Evolutionary conservation across 2,888 invertebrate species (phyloP).

Genomic region (Rugalucina vietnamica): DNA sequence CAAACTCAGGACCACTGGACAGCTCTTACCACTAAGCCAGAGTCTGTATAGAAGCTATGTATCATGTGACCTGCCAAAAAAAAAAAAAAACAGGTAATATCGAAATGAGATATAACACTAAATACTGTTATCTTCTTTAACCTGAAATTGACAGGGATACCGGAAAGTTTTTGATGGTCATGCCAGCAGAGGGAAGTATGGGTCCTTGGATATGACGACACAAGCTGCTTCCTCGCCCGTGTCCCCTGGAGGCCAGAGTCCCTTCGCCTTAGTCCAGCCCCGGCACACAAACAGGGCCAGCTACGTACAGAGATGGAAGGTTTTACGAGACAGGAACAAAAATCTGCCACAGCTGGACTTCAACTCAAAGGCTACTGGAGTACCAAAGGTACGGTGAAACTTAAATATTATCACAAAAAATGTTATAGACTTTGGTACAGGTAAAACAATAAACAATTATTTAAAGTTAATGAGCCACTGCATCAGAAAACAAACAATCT

Average conservation of each 20-base stretch:
- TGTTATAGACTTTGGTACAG: too few relatives aligned
- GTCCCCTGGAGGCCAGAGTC: conserved; percentile 27
- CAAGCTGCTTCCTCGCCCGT: conserved; percentile 42
- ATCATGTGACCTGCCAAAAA: too few relatives aligned
- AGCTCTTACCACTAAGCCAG: too few relatives aligned
- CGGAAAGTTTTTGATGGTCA: conserved; percentile 24
- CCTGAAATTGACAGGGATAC: conserved; percentile 26
- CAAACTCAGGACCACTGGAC: too few relatives aligned
- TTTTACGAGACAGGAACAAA: conserved; percentile 64
- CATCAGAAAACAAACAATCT: too few relatives aligned
- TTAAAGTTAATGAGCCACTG: too few relatives aligned
- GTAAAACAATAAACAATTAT: too few relatives aligned
- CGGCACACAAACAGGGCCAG: conserved; percentile 54
- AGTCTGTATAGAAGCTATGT: too few relatives aligned
- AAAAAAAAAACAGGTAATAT: too few relatives aligned
- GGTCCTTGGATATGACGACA: conserved; percentile 12
- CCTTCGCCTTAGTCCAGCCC: conserved; percentile 48
- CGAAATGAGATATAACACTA: too few relatives aligned
- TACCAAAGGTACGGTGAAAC: conserved; percentile 54
- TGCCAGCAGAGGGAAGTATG: conserved; percentile 11
- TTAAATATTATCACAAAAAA: too few relatives aligned
- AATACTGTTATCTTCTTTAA: neutral
- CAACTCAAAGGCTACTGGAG: conserved; percentile 56
- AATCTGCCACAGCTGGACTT: conserved; percentile 69
- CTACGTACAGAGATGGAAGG: conserved; percentile 70